Evolutionary conservation across 2,888 invertebrate species (phyloP).

Genomic region (Synergus itoensis): DNA sequence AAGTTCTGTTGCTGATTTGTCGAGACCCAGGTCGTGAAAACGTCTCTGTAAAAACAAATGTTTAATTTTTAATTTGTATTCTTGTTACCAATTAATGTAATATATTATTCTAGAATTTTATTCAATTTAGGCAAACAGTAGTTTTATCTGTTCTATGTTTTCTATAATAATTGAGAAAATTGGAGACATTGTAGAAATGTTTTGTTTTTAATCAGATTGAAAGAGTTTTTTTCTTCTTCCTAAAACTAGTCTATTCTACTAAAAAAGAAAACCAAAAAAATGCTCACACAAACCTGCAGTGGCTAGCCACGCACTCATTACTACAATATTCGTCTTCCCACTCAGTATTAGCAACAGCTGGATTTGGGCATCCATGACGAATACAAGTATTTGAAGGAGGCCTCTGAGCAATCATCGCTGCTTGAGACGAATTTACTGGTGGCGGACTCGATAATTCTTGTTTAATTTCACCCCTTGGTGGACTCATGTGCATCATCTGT

Average conservation of each 20-base stretch:
- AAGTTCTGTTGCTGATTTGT: constrained; percentile 90
- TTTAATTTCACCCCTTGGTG: constrained; percentile 66
- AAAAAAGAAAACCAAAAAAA: constrained; percentile 36
- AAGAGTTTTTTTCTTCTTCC: not conserved
- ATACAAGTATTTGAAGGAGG: constrained; percentile 82
- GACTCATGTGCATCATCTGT: constrained; percentile 75
- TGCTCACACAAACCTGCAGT: constrained; percentile 86
- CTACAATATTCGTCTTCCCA: constrained; percentile 99
- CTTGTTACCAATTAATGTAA: not conserved
- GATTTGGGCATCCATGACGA: constrained; percentile 93
- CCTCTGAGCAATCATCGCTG: constrained; percentile 66
- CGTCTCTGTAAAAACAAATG: constrained; percentile 83
- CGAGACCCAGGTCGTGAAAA: constrained; percentile 94
- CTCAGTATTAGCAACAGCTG: constrained; percentile 93
- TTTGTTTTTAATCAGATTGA: not conserved
- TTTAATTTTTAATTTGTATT: not conserved
- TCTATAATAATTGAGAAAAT: too few species aligned
- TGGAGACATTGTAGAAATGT: not conserved
- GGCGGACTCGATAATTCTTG: constrained; percentile 71
- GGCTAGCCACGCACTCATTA: constrained; percentile 97
- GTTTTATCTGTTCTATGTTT: too few species aligned
- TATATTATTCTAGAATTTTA: not conserved
- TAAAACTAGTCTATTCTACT: not conserved
- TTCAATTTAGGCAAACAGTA: not conserved
- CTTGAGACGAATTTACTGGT: constrained; percentile 67